Evolutionary conservation across 2,888 invertebrate species (phyloP).

Genomic region (Xanthorhoe spadicearia): DNA sequence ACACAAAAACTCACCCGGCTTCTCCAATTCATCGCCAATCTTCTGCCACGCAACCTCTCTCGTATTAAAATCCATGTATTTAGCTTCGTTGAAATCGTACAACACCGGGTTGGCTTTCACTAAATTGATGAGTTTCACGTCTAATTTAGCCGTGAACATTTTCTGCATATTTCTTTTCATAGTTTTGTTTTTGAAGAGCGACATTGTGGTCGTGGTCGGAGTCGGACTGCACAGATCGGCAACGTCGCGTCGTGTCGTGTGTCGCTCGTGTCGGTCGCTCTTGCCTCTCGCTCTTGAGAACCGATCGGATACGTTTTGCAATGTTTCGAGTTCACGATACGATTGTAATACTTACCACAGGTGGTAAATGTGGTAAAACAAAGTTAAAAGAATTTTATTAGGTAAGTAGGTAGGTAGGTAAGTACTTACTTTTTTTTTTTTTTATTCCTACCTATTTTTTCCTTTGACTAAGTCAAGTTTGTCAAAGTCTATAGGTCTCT

Average conservation of each 20-base stretch:
- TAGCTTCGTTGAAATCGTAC: slow-evolving; percentile 67
- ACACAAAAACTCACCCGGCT: slow-evolving; percentile 64
- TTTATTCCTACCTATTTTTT: too few relatives aligned
- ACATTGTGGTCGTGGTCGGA: slow-evolving; percentile 6
- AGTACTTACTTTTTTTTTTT: too few relatives aligned
- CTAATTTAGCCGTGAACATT: slow-evolving; percentile 65
- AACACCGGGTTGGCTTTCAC: slow-evolving; percentile 68
- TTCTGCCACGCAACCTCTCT: slow-evolving; percentile 79
- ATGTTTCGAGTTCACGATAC: slow-evolving; percentile 9
- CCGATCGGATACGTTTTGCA: slow-evolving; percentile 33
- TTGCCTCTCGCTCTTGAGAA: slow-evolving; percentile 36
- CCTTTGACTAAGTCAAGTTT: too few relatives aligned
- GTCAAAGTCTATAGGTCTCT: too few relatives aligned
- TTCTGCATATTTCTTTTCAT: slow-evolving; percentile 40
- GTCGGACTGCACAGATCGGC: slow-evolving; percentile 42
- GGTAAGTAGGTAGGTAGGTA: too few relatives aligned
- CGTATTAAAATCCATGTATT: slow-evolving; percentile 76
- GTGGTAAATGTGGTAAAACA: too few relatives aligned
- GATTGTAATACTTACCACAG: slow-evolving; percentile 11
- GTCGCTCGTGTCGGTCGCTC: slow-evolving; percentile 38
- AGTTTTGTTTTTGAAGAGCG: slow-evolving; percentile 28
- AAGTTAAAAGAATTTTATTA: too few relatives aligned
- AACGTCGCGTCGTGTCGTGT: slow-evolving; percentile 46
- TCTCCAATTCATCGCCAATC: slow-evolving; percentile 74
- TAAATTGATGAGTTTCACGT: slow-evolving; percentile 64